Conservation (phyloP, 2,888 invertebrate species). For the Carcina quercana region DNA sequence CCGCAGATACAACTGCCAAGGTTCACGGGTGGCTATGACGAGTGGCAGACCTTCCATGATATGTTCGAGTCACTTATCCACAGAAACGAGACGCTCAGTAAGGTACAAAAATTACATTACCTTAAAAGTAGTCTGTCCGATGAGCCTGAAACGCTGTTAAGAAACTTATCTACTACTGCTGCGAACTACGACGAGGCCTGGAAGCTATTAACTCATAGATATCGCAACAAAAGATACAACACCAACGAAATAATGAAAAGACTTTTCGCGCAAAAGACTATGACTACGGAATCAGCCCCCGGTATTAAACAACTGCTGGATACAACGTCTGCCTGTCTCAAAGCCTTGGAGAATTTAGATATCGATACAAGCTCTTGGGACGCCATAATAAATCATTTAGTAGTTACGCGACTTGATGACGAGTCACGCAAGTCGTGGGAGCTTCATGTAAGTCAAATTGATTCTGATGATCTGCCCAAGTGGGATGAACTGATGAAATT, state of each 20-base stretch:
- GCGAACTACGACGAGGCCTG: conserved; percentile 18
- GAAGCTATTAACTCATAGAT: conserved; percentile 14
- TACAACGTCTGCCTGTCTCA: conserved; percentile 11
- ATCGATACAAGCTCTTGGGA: conserved; percentile 12
- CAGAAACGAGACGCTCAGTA: conserved; percentile 7
- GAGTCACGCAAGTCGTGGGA: conserved; percentile 13
- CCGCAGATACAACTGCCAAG: conserved; percentile 14
- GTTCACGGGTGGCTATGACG: conserved; percentile 16
- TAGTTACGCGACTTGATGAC: conserved; percentile 12
- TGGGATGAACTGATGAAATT: conserved; percentile 10
- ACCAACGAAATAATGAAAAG: conserved; percentile 15
- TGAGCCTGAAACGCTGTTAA: conserved; percentile 14
- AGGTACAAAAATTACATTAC: conserved; percentile 20
- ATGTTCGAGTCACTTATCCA: conserved; percentile 1
- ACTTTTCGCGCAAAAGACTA: conserved; percentile 12
- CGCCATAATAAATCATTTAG: conserved; percentile 10
- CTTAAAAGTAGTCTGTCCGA: conserved; percentile 17
- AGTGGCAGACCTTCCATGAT: conserved; percentile 19
- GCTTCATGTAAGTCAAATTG: conserved; percentile 2
- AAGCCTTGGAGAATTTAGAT: conserved; percentile 8
- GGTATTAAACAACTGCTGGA: conserved; percentile 12
- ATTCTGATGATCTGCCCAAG: conserved; percentile 4
- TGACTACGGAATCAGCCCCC: conserved; percentile 12
- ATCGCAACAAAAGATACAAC: conserved; percentile 18
- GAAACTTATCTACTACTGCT: conserved; percentile 14